Evolutionary conservation across 2,113 vertebrate species (phyloP), one percentile per base, ranked within the genome.

Genomic region (Neoarius graeffei): DNA sequence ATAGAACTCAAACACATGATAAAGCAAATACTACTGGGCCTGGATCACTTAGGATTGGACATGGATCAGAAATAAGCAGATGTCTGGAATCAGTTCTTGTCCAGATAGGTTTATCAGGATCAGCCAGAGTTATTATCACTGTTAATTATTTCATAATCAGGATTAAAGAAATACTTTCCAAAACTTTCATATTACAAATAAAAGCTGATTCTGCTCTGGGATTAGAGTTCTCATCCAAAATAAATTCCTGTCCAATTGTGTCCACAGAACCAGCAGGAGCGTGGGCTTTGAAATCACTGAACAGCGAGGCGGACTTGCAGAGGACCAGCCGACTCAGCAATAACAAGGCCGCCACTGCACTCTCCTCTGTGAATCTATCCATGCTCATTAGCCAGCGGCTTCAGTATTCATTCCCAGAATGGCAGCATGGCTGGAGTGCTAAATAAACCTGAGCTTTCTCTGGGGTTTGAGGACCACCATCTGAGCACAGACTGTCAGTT

Each of bases 401-500:
- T 85, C 42, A 5, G 48, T 79, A 56, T 59, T n/a, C 73, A 73
- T 73, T 69, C 67, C 48, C 81, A 87, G 69, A 83, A 83, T 76
- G 81, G 73, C 82, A 69, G n/a, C 50, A 54, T 57, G 60, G 71
- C 71, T 67, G 82, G 79, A 23, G 82, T 85, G 73, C 52, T 79
- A 79, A 66, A 84, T 80, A 88, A 80, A 84, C 82, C 82, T 57
- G 60, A 67, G 82, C 82, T 85, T 80, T 84, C 82, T 88, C 60
- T 56, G 30, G 73, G 52, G 82, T 73, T 77, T 83, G 60, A 79
- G 54, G 85, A 59, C 85, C 82, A 81, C 76, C 56, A 59, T 89
- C 88, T 84, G 85, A 89, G 88, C 85, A 84, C 27, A 74, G 25
- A 57, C 81, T 84, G 85, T 87, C 83, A 84, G 85, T 57, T 74